phyloP scores from a whole-genome alignment of 2,888 invertebrate genomes.

The Hipparchia semele region DNA sequence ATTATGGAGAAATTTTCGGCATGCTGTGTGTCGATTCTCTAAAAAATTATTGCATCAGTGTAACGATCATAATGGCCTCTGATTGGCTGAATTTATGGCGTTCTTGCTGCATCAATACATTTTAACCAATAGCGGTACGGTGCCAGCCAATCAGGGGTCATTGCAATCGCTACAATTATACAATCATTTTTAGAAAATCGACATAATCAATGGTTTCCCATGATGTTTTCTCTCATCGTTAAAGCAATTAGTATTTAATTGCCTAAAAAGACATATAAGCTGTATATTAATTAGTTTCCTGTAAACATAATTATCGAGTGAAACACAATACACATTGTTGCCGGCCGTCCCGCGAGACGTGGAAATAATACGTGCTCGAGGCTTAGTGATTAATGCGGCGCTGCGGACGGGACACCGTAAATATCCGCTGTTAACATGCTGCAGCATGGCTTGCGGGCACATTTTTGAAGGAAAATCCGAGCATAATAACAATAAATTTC shows the following conservation, averaged over 20 bases:
- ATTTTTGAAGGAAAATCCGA: conserved; percentile 25
- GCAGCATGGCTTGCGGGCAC: background rate
- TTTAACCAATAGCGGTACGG: too few species aligned
- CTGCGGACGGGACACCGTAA: conserved; percentile 34
- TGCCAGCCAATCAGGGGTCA: too few species aligned
- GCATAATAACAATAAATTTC: background rate
- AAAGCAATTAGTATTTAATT: too few species aligned
- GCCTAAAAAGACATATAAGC: background rate
- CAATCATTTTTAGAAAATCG: too few species aligned
- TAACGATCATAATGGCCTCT: too few species aligned
- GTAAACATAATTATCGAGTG: conserved; percentile 12
- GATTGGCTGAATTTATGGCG: too few species aligned
- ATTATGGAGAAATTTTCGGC: too few species aligned
- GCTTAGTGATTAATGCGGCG: conserved; percentile 40
- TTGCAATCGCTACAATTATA: too few species aligned
- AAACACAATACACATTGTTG: conserved; percentile 14
- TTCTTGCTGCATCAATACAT: too few species aligned
- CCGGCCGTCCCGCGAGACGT: conserved; percentile 29
- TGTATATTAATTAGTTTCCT: conserved; percentile 6
- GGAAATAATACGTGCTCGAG: conserved; percentile 40
- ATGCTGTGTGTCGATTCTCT: too few species aligned
- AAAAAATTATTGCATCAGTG: too few species aligned
- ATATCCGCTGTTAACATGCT: conserved; percentile 29
- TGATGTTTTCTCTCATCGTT: too few species aligned
- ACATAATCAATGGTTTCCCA: background rate